Evolutionary conservation across 1,140 invertebrate species (phyloP).

Genomic region (Caenorhabditis elegans): WBcel235 BX284604.4:9466001-9466500

Average conservation of each 20-base stretch:
- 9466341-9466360: neutral
- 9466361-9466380: neutral
- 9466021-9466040: conserved; percentile 3
- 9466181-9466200: neutral
- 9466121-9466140: neutral
- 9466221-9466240: conserved; percentile 28
- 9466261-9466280: conserved; percentile 1
- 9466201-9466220: neutral
- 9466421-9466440: conserved; percentile 20
- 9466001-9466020: neutral
- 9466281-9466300: neutral
- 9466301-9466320: neutral
- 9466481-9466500: too few relatives aligned
- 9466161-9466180: neutral
- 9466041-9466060: neutral
- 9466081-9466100: neutral
- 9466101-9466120: neutral
- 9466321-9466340: too few relatives aligned
- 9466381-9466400: neutral
- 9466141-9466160: conserved; percentile 11
- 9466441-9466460: too few relatives aligned
- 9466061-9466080: neutral
- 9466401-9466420: neutral
- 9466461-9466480: too few relatives aligned
- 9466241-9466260: neutral